Base-by-base conservation (phyloP, 2,113 vertebrate species). In the Poeciliopsis occidentalis region DNA sequence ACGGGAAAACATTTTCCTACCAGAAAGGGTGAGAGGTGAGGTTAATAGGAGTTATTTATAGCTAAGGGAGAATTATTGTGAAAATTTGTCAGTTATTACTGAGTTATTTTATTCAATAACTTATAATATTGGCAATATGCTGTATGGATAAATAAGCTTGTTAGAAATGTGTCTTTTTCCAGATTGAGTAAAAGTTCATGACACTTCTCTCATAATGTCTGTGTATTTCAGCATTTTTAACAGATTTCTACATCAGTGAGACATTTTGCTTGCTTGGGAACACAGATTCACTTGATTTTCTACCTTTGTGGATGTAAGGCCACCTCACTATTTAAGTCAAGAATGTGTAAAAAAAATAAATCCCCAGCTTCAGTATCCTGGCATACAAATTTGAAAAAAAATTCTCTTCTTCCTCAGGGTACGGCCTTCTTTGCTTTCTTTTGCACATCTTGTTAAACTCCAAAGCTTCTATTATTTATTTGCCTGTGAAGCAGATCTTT, bases 1-100 rank as follows among this genome's bases (percentile, higher is more conserved):
- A 82, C 91, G 92, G 93, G 91, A 95, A 94, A 94, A 94, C 91
- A 90, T 78, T 83, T 90, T 79, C 84, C 82, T 83, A 76, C 72
- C 81, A 65, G 77, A 71, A 78, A 84, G 85, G 91, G 83, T 73
- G 89, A 80, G 92, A 94, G 91, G 90, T 93, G 90, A 94, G 84
- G 85, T 85, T 91, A 81, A 87, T 88, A 83, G 76, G 57, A 81
- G 81, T 67, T 93, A 92, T 92, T 91, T 93, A 83, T 91, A 93
- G 81, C 81, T 30, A 1, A 22, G 31, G 15, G 32, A 19, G 37
- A 70, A 78, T 72, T 91, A 79, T 89, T 91, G 86, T 82, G 41
- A 68, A 29, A 4, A 22, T 67, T 60, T 27, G 27, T 44, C 44
- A 22, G 34, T 11, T 37, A 37, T 37, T 37, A 12, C 34, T 29